Evolutionary conservation across 2,113 vertebrate species (phyloP), one percentile per base, ranked within the genome.

Genomic region (Dasyurus viverrinus): DNA sequence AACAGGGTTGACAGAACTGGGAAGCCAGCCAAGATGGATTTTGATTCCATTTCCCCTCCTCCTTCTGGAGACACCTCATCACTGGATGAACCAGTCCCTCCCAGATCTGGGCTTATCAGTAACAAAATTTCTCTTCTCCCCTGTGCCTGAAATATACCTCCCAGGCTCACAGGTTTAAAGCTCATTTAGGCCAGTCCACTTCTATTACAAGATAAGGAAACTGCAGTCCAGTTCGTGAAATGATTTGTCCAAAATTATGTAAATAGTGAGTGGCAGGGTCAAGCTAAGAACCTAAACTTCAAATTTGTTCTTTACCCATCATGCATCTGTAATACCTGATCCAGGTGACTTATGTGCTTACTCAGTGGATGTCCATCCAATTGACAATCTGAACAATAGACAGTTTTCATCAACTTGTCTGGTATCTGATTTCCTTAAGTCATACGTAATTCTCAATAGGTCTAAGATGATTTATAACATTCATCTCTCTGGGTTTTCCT

Each of bases 11-110:
- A 25, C 30, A 30, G 23, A 36, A 57, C 42, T 42, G 25, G 25
- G 27, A 25, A 68, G 47, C 68, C 91, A 53, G 47, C 57, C 16
- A 2, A 36, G 89, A 8, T 16, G 96, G 26, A 47, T 26, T 16
- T 25, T 1, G 3, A 2, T 24, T 47, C 3, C 0, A 0, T 8
- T 24, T 94, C n/a, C 26, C 26, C 23, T 0, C 11, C 36, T 42
- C 60, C 54, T 89, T 90, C 26, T 30, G 25, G 8, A 53, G 91
- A 46, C 0, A 8, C 5, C 14, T 46, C 36, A 48, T 48, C 7
- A 0, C 57, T 1, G 90, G 53, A 50, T 4, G 19, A 84, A 42
- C n/a, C n/a, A 84, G 68, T 19, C 68, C n/a, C 68, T 84, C n/a
- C 16, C 19, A 84, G 68, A 84, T 42, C n/a, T 84, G 68, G 5